phyloP scores from a whole-genome alignment of 2,797 vertebrate species.

The Pelochelys cantorii region DNA sequence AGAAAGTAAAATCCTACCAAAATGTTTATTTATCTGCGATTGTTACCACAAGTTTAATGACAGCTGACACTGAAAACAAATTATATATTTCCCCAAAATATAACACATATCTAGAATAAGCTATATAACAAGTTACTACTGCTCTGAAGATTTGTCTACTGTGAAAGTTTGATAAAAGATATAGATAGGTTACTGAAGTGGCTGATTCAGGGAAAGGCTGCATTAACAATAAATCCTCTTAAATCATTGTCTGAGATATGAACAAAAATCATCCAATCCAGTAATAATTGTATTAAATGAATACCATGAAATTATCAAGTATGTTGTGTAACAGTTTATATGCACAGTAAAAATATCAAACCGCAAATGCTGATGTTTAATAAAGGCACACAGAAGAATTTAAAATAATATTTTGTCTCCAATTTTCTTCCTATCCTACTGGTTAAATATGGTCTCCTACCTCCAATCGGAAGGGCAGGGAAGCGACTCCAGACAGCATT shows the following conservation, averaged over 20 bases:
- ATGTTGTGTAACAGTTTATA: neutral
- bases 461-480: neutral
- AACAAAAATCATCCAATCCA: neutral
- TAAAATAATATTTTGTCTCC: conserved; percentile 1
- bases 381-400: neutral
- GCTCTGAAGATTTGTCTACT: neutral
- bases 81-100: conserved; percentile 2
- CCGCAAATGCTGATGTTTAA: neutral
- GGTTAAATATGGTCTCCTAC: neutral
- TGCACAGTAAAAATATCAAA: neutral
- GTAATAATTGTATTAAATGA: neutral
- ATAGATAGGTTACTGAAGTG: neutral
- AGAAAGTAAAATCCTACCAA: conserved; percentile 12
- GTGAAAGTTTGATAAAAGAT: neutral
- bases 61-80: conserved; percentile 15
- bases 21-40: neutral
- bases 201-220: neutral
- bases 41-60: conserved; percentile 5
- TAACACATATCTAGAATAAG: neutral
- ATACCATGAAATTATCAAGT: neutral
- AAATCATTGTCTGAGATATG: neutral
- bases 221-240: neutral
- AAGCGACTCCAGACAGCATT: neutral
- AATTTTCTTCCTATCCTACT: neutral
- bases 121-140: neutral